These are phyloP conservation scores for Coecobrya sp. DNA, from an alignment of 2,888 invertebrate species.

Conservation along the genomic window DNA sequence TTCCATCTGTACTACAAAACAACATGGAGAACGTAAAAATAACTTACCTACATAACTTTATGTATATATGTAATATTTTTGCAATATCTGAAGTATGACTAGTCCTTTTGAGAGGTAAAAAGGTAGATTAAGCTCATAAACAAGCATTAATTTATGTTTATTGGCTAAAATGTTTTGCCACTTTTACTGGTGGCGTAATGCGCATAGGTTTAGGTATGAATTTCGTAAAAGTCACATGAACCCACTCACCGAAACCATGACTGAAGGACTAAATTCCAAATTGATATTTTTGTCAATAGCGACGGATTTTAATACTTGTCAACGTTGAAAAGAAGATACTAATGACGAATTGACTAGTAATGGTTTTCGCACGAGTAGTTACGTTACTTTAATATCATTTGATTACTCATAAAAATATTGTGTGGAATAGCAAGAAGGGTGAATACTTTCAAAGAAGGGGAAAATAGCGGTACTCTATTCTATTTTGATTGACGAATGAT, in stretches of 20 bases:
- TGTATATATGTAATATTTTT: background rate
- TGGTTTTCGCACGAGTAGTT: conserved; percentile 64
- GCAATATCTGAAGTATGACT: too few species aligned
- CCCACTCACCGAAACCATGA: background rate
- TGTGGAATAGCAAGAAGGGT: background rate
- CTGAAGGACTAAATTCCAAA: background rate
- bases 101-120: too few species aligned
- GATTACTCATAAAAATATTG: background rate
- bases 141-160: background rate
- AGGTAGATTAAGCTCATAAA: too few species aligned
- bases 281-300: background rate
- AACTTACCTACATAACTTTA: too few species aligned
- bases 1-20: background rate
- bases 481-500: background rate
- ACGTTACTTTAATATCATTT: background rate
- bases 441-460: background rate
- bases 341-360: conserved; percentile 20
- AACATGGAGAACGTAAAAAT: background rate
- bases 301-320: background rate
- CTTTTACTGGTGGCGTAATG: background rate
- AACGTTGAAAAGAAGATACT: background rate
- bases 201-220: background rate
- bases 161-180: background rate
- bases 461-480: background rate
- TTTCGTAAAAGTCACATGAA: background rate